Base-by-base conservation (phyloP, 2,797 vertebrate genomes). In the Scyliorhinus canicula region DNA sequence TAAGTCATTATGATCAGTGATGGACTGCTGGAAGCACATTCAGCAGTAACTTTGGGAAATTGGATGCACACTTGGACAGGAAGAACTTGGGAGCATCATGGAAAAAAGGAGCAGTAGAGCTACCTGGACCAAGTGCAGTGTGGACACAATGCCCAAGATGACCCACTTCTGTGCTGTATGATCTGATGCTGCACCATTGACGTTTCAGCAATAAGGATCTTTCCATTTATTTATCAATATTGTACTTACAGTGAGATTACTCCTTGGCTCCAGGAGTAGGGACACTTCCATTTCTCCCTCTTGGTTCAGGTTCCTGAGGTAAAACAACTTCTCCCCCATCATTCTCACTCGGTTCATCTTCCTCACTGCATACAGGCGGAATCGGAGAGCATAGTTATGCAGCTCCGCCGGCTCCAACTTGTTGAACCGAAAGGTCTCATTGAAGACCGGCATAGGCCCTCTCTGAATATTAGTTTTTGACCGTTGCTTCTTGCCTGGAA, bases 311-410 rank as follows among this genome's bases (percentile, higher is more conserved):
- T 96, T 97, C 6, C 96, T 97, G 57, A 99, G 96, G 91, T 97
- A 96, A 96, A 98, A 98, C 7, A 99, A 44, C 79, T 97, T 98
- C 97, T 99, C 99, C 0, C 98, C 99, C 98, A 99, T 99, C 99
- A 99, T 99, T 95, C 96, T 97, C 97, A 98, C 98, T 0, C 98
- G 97, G 95, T 97, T 97, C 97, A 98, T 97, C 96, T 98, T 98
- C 24, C 98, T 96, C 95, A 99, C 97, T 0, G 99, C 98, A 0
- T 99, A 99, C 84, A 99, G 98, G 44, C 99, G 97, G 97, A 99
- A 99, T 19, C 99, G 97, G 63, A 99, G 0, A 0, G 98, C 99
- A 0, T 97, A 97, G 96, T 95, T 95, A 77, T 96, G 96, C 95
- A 99, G 95, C 3, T 99, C 98, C 0, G 97, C 97, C 0, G 97